Conservation (phyloP, 2,113 vertebrate species). For the Phylloscopus whistleri region DNA sequence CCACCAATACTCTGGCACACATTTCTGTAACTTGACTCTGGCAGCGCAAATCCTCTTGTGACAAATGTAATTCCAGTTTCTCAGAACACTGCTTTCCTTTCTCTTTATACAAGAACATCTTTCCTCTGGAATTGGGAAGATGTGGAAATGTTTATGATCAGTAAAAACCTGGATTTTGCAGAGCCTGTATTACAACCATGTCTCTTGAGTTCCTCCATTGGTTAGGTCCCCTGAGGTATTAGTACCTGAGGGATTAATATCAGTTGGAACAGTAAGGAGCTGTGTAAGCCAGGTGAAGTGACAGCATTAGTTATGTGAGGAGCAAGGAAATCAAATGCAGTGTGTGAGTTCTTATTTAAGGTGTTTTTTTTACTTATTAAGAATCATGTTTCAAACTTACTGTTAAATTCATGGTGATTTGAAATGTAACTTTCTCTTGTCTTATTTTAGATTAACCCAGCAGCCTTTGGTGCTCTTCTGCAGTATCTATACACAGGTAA, state of each 20-base stretch:
- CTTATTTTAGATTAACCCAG: slow-evolving; percentile 87
- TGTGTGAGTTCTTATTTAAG: neutral
- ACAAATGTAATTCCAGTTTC: neutral
- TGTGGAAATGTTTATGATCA: neutral
- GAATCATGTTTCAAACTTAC: neutral
- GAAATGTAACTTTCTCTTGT: neutral
- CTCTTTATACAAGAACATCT: neutral
- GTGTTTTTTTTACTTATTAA: neutral
- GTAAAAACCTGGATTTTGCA: neutral
- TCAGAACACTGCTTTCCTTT: neutral
- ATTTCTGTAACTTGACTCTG: neutral
- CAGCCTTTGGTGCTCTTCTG: slow-evolving; percentile 89
- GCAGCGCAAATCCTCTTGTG: neutral
- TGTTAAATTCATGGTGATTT: neutral
- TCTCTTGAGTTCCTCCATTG: neutral
- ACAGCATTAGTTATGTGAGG: neutral
- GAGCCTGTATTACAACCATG: neutral
- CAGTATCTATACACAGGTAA: slow-evolving; percentile 96
- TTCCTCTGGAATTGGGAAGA: neutral
- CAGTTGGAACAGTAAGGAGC: neutral
- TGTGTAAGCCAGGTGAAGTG: neutral
- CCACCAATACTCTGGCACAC: neutral
- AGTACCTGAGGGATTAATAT: neutral
- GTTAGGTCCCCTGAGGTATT: neutral
- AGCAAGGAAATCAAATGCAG: neutral